Evolutionary conservation across 2,113 vertebrate species (phyloP).

Genomic region (western clawed frog (Xenopus tropicalis)): UCB_Xtro_10.0 CM004443.2:10477501-10478000

Average conservation of each 20-base stretch:
- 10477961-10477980: not conserved
- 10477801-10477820: not conserved
- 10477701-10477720: too few relatives aligned
- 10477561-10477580: too few relatives aligned
- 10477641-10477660: too few relatives aligned
- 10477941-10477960: slow-evolving; percentile 9
- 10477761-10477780: slow-evolving; percentile 1
- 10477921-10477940: slow-evolving; percentile 8
- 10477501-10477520: too few relatives aligned
- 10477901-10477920: slow-evolving; percentile 13
- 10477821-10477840: slow-evolving; percentile 15
- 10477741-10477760: not conserved
- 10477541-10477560: too few relatives aligned
- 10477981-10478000: not conserved
- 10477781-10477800: not conserved
- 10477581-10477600: too few relatives aligned
- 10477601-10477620: too few relatives aligned
- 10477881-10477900: not conserved
- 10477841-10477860: slow-evolving; percentile 5
- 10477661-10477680: too few relatives aligned
- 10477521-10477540: too few relatives aligned
- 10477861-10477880: slow-evolving; percentile 1
- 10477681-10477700: too few relatives aligned
- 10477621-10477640: too few relatives aligned
- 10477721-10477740: not conserved